Base-by-base conservation (phyloP, 2,888 invertebrate species). In the Rambutsinella grinnellia region DNA sequence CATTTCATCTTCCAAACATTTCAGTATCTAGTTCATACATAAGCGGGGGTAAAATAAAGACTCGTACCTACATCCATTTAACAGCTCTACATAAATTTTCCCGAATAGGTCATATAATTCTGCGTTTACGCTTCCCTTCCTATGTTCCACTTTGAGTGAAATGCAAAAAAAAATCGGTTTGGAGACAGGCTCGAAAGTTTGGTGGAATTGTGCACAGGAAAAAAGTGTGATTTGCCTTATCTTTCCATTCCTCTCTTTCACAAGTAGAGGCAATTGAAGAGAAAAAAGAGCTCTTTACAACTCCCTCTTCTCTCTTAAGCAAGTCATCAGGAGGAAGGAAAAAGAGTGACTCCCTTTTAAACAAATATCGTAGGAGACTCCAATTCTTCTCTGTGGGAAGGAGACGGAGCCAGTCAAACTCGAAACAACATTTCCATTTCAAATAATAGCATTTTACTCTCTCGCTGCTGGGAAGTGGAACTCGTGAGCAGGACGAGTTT, bases 251-350 rank as follows among this genome's bases (percentile, higher is more conserved):
- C 49, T 49, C 47, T 28, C 54, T 56, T 28, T 56, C n/a, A n/a
- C n/a, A n/a, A n/a, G 60, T 74, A 23, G 19, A 60, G 63, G 66
- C 66, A 61, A 47, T 61, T 54, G 57, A n/a, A n/a, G 27, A 47
- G 66, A 46, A 74, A 74, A 62, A 57, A 65, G 67, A 67, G 44
- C 61, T 74, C 61, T 61, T 67, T 67, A 58, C 61, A 74, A 74
- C 74, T 72, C 72, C 72, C 72, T 60, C 66, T 54, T 74, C 74
- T 67, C 66, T 67, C 67, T 74, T 72, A 74, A 74, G 74, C 74
- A 74, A 74, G 74, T 74, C 67, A 74, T 74, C 74, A 67, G 66
- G 17, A 67, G 61, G 2, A 66, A 26, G 47, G 53, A 65, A 71
- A 74, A 74, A 61, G 54, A 74, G 74, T 67, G 66, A 61, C 56